A percentile compares a stretch with the other conserved stretches of the same genome.
Evolutionary conservation across 2,888 invertebrate species (phyloP).

Genomic region (Kuschelorhynchus macadamiae): DNA sequence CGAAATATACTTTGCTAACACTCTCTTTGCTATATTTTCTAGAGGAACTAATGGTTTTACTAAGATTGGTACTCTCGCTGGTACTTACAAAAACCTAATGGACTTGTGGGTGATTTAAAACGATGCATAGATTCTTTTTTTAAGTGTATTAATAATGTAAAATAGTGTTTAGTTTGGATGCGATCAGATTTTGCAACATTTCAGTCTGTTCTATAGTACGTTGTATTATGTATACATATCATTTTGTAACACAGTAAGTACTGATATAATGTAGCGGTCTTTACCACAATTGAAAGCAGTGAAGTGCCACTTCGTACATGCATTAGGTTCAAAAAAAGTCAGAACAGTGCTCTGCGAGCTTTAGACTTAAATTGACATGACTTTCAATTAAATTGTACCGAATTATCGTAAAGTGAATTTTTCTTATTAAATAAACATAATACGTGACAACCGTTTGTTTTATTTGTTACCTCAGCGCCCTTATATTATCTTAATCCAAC

Average conservation of each 20-base stretch:
- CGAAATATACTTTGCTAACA: no score
- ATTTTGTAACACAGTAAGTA: constrained; percentile 60
- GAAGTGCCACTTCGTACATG: constrained; percentile 12
- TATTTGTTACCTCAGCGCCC: no score
- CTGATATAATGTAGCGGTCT: constrained; percentile 25
- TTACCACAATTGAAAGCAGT: constrained; percentile 28
- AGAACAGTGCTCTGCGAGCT: no score
- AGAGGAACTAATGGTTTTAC: no score
- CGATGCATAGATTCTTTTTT: no score
- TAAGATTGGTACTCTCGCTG: no score
- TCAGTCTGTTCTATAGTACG: constrained; percentile 60
- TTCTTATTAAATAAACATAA: constrained; percentile 66
- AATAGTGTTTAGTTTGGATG: constrained; percentile 46
- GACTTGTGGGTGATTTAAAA: no score
- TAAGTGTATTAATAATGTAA: no score
- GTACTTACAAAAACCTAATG: no score
- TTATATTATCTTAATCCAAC: no score
- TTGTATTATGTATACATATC: constrained; percentile 62
- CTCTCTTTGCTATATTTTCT: no score
- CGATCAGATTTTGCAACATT: constrained; percentile 35
- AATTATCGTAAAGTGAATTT: constrained; percentile 64
- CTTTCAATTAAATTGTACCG: constrained; percentile 52
- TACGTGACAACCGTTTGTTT: constrained; percentile 50
- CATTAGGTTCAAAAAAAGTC: constrained; percentile 2
- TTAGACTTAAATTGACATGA: no score